Evolutionary conservation across 2,113 vertebrate species (phyloP), one percentile per base, ranked within the genome.

Genomic region (Spea bombifrons): DNA sequence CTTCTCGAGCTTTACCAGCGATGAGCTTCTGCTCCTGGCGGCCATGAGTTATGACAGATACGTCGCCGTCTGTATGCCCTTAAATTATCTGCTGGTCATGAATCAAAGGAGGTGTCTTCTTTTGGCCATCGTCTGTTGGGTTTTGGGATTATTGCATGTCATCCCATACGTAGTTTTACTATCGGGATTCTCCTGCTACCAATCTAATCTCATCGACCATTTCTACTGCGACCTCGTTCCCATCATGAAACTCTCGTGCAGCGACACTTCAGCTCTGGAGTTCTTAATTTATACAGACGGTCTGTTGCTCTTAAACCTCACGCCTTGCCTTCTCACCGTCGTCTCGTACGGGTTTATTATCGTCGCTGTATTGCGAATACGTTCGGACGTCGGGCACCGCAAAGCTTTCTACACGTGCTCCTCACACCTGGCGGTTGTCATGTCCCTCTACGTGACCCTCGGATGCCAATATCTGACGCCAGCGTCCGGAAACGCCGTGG

Each of bases 81-180:
- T 77, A 16, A 15, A 45, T 30, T 77, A 77, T 55, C 16, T 13
- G 6, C 5, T 30, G n/a, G 13, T 70, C 5, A 77, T 77, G 75
- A 77, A 61, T 7, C 16, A 2, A 5, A 4, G 64, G 0, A 72
- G 74, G 49, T 88, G 87, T 49, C 73, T 44, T 45, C 71, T 64
- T 48, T 80, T 88, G 0, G 82, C 84, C 53, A 70, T 17, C 1
- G 8, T 4, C 4, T 83, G 85, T 73, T 88, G 86, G 87, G 16
- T 88, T 61, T 77, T 81, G 5, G 87, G 85, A 49, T 84, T 87
- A 3, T 65, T 85, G 5, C 84, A 86, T 55, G 84, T 85, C 13
- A 73, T 84, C 0, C 74, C 84, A 8, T 83, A 85, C 7, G 78
- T 86, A 30, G 63, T 78, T 8, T 64, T 85, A 71, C 78, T 80